These are phyloP conservation scores for Boleophthalmus pectinirostris DNA, from an alignment of 2,113 vertebrate species.

Conservation along the genomic window DNA sequence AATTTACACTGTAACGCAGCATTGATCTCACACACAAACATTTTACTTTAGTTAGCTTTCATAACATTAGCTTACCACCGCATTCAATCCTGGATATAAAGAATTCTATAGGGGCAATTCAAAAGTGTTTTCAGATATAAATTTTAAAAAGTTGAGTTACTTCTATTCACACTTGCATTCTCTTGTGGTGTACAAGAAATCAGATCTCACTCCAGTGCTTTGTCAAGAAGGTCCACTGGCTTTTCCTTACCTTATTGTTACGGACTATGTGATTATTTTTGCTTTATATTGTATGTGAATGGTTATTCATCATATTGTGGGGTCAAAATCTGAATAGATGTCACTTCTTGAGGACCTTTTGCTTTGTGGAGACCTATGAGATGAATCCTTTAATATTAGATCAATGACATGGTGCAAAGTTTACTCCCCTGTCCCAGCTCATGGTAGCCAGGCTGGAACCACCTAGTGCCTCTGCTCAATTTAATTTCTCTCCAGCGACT, in stretches of 20 bases:
- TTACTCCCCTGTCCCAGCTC: too few species aligned
- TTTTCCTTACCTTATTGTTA: neutral
- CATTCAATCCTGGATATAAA: neutral
- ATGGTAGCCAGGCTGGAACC: too few species aligned
- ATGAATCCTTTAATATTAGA: neutral
- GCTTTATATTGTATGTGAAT: too few species aligned
- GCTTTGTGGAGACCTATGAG: neutral
- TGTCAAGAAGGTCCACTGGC: neutral
- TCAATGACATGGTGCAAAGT: neutral
- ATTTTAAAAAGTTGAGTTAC: neutral
- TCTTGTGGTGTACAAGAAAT: neutral
- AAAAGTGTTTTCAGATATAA: neutral
- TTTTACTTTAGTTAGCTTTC: neutral
- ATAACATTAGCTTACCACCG: constrained; percentile 1
- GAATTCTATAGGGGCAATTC: neutral
- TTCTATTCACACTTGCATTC: neutral
- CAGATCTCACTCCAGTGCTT: neutral
- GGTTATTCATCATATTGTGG: too few species aligned
- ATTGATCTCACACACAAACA: neutral
- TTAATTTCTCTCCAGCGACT: too few species aligned
- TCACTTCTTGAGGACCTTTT: too few species aligned
- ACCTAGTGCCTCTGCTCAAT: too few species aligned
- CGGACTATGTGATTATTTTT: too few species aligned
- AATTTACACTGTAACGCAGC: neutral
- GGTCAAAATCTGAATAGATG: too few species aligned